Conservation (phyloP, 2,888 invertebrate genomes). For the Eupithecia tripunctaria region DNA sequence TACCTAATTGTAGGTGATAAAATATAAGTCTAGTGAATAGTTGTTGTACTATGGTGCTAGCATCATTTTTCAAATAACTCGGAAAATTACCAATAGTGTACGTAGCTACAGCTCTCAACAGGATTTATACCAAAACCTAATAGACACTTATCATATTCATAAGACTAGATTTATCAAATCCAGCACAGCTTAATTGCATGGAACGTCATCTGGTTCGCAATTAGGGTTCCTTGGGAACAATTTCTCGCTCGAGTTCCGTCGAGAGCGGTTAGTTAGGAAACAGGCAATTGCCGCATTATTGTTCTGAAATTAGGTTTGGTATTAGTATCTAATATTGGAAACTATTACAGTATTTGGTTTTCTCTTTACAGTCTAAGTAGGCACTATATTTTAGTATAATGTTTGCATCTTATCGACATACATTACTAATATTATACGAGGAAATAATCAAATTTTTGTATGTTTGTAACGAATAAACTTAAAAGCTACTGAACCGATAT, state of each 20-base stretch:
- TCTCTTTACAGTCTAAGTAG: too few relatives aligned
- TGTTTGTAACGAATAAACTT: too few relatives aligned
- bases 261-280: conserved; percentile 47
- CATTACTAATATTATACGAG: too few relatives aligned
- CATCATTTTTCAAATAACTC: neutral
- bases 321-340: conserved; percentile 1
- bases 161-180: conserved; percentile 40
- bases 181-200: conserved; percentile 53
- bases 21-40: neutral
- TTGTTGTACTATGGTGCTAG: neutral
- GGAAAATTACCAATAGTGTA: neutral
- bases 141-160: conserved; percentile 24
- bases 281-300: conserved; percentile 42
- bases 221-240: conserved; percentile 53
- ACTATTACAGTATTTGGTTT: neutral
- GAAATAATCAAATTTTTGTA: too few relatives aligned
- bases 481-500: too few relatives aligned
- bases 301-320: conserved; percentile 8
- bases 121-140: neutral
- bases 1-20: too few relatives aligned
- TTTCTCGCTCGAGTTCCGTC: conserved; percentile 50
- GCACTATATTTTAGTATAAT: too few relatives aligned
- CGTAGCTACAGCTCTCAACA: neutral
- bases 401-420: too few relatives aligned
- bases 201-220: conserved; percentile 60